A percentile compares a stretch with the other conserved stretches of the same genome.
These are phyloP conservation scores for Diplodus puntazzo DNA, from an alignment of 2,797 vertebrate genomes.

Conservation along the genomic window DNA sequence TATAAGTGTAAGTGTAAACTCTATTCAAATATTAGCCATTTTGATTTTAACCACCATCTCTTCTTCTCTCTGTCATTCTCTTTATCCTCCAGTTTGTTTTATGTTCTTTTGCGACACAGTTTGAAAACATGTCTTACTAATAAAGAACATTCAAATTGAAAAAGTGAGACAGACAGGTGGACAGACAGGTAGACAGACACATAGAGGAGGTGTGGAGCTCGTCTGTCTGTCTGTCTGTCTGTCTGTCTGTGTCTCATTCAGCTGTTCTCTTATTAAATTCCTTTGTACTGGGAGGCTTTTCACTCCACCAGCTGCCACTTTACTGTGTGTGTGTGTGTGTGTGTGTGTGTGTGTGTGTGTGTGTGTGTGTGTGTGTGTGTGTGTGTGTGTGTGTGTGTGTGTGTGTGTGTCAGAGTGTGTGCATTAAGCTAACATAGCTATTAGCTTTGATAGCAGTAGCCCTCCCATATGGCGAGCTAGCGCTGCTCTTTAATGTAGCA, in stretches of 20 bases:
- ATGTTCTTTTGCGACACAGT: not conserved
- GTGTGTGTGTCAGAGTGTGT: slow-evolving; percentile 40
- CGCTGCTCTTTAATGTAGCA: slow-evolving; percentile 77
- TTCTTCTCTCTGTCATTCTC: too few relatives aligned
- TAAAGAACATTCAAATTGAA: not conserved
- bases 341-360: slow-evolving; percentile 1
- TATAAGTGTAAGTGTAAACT: too few relatives aligned
- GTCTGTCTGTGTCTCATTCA: slow-evolving; percentile 55
- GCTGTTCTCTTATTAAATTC: slow-evolving; percentile 79
- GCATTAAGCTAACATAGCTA: slow-evolving; percentile 73
- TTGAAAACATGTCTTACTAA: not conserved
- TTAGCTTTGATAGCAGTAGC: slow-evolving; percentile 77
- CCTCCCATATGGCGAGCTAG: slow-evolving; percentile 74
- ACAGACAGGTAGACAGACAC: not conserved
- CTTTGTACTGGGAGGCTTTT: slow-evolving; percentile 77
- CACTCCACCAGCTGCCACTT: slow-evolving; percentile 81
- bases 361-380: slow-evolving; percentile 31
- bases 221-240: not conserved
- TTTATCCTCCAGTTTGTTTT: too few relatives aligned
- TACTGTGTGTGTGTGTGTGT: not conserved
- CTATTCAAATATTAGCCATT: too few relatives aligned
- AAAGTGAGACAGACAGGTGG: not conserved
- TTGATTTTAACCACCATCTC: too few relatives aligned
- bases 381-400: slow-evolving; percentile 43
- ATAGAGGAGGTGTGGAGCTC: too few relatives aligned